Conservation (phyloP, 2,888 invertebrate species). For the Hesperia comma region DNA sequence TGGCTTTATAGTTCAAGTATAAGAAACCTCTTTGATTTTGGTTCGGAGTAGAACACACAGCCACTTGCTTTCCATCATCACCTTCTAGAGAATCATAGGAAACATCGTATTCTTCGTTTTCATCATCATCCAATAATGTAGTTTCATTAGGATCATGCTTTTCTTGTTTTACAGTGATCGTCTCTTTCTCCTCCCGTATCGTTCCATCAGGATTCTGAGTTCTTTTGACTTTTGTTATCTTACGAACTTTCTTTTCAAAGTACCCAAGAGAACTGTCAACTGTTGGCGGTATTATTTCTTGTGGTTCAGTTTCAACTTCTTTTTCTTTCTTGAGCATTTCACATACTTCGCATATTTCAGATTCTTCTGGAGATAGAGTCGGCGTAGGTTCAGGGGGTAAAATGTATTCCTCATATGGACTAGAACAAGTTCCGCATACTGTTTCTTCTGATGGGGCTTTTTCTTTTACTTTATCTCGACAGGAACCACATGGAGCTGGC, state of each 20-base stretch:
- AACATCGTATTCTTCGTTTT: constrained; percentile 38
- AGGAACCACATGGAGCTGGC: constrained; percentile 34
- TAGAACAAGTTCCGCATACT: constrained; percentile 36
- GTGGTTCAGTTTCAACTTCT: constrained; percentile 23
- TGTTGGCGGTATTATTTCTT: not conserved
- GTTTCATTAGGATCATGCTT: constrained; percentile 48
- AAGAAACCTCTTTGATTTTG: constrained; percentile 42
- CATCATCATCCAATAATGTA: constrained; percentile 42
- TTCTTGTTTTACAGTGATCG: constrained; percentile 47
- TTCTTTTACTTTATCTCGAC: constrained; percentile 22
- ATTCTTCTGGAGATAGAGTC: constrained; percentile 1
- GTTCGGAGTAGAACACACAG: constrained; percentile 39
- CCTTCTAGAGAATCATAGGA: constrained; percentile 41
- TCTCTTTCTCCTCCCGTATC: constrained; percentile 52
- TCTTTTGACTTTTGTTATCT: constrained; percentile 52
- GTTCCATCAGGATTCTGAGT: constrained; percentile 53
- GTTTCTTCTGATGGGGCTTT: constrained; percentile 24
- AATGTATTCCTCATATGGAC: constrained; percentile 26
- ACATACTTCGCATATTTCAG: constrained; percentile 30
- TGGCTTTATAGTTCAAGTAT: constrained; percentile 24
- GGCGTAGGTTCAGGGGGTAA: constrained; percentile 19
- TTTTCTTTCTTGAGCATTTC: constrained; percentile 16
- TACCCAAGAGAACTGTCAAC: constrained; percentile 47
- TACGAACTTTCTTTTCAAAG: constrained; percentile 52
- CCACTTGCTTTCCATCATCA: constrained; percentile 39